Base-by-base conservation (phyloP, 2,888 invertebrate genomes). In the Leptura quadrifasciata region DNA sequence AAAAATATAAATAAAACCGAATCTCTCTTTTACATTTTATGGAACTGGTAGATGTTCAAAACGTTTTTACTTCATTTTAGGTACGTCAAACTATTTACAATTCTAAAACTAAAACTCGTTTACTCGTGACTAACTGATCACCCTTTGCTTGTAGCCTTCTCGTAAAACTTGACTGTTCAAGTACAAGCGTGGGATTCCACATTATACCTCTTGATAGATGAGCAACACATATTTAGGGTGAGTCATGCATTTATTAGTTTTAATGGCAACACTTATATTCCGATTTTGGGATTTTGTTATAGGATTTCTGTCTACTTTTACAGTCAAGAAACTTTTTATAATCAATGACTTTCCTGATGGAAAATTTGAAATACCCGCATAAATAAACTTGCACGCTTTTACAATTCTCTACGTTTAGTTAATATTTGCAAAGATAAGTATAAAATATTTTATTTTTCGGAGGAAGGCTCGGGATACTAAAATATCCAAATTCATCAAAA, bases 171-270 rank as follows among this genome's bases (percentile, higher is more conserved):
- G 39, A 39, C 39, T 39, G 12, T 39, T 47, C 47, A 47, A 47
- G n/a, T 47, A 47, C 47, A 47, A 39, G 47, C 47, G 47, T 47
- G 47, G 47, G 47, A 47, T 47, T n/a, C 47, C n/a, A n/a, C 17
- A n/a, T 47, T n/a, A 47, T 47, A n/a, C n/a, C 31, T 31, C 17
- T 63, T 63, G 39, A 63, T 47, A 64, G 21, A 64, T 64, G 64
- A 64, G 39, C 39, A 47, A 47, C 47, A 64, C 47, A 20, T 8
- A 64, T 64, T 31, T 61, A 47, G 64, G 9, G 39, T 39, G 64
- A 17, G n/a, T 39, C 39, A 64, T 18, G 15, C 12, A 39, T 64
- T 27, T 31, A n/a, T 17, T 31, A 27, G 27, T 4, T 31, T 24
- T 24, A 24, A 24, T 61, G 24, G 12, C 17, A n/a, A 17, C 9